Percentiles rank a stretch among this genome's conserved stretches.
Evolutionary conservation across 2,113 vertebrate genomes (phyloP).

Genomic region (Xerus inauris): DNA sequence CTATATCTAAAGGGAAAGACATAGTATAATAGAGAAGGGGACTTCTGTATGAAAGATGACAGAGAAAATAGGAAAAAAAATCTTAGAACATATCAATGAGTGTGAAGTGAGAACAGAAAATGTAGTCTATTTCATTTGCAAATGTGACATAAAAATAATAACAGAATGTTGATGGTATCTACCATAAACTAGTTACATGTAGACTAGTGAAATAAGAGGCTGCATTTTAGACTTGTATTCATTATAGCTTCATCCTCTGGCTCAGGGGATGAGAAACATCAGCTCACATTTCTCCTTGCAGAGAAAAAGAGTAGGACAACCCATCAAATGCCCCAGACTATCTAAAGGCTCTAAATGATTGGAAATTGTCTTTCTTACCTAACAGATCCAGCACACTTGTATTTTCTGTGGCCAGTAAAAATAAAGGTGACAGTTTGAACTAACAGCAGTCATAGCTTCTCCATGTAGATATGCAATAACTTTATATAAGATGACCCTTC

Average conservation of each 20-base stretch:
- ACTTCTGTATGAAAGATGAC: background rate
- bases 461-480: background rate
- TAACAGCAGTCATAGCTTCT: background rate
- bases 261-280: background rate
- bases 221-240: background rate
- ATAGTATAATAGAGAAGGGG: background rate
- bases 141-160: background rate
- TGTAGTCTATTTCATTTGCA: background rate
- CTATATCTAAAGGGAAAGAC: background rate
- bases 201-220: background rate
- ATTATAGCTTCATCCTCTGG: background rate
- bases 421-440: background rate
- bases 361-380: background rate
- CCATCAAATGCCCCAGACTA: background rate
- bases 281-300: background rate
- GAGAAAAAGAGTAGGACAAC: background rate
- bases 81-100: background rate
- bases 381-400: background rate
- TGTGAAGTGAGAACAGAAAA: background rate
- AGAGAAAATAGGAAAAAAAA: background rate
- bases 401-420: background rate
- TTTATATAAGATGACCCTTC: background rate
- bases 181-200: rapidly evolving
- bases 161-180: background rate
- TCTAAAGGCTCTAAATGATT: background rate